Base-by-base conservation (phyloP, 2,888 invertebrate species). In the Saturnia pavonia region DNA sequence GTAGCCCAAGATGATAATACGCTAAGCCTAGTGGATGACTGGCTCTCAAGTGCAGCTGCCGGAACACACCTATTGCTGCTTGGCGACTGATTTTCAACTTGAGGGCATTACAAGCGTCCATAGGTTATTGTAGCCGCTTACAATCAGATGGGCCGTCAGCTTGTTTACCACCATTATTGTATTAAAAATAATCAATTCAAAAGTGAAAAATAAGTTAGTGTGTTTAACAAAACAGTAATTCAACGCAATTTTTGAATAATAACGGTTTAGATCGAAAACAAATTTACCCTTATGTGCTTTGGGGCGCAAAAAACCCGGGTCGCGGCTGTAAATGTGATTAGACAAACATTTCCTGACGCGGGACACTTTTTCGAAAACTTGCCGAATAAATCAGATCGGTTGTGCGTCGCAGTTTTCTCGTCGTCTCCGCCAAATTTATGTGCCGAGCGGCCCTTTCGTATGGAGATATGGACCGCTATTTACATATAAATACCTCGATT, bases 401-500 rank as follows among this genome's bases (percentile, higher is more conserved):
- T 91, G 91, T 89, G 92, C 91, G 91, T 92, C 93, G 92, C 90
- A 91, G 91, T 92, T 92, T 91, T 91, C 91, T 89, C 91, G 87
- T 91, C 91, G 90, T 92, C 92, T 91, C 91, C 69, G 89, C 92
- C 91, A 93, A 94, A 93, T 94, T 94, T 94, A 94, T 94, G 94
- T 93, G 92, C 92, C 93, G 91, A 91, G 92, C 91, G 92, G 91
- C 89, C 93, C 93, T 94, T 94, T 93, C 94, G 93, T 92, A 94
- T 94, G 94, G 93, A 92, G 94, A 94, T 94, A 91, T 90, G 88
- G 90, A 85, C 90, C 88, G 90, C 92, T 90, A 93, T 94, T 93
- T 93, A 93, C 94, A 93, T 94, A 93, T 94, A 93, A 94, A 94
- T 93, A 93, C 93, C 92, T 91, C 93, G 92, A 94, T 94, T 94